Evolutionary conservation across 1,140 invertebrate species (phyloP), one percentile per base, ranked within the genome.

Genomic region (Meloidogyne hapla): DNA sequence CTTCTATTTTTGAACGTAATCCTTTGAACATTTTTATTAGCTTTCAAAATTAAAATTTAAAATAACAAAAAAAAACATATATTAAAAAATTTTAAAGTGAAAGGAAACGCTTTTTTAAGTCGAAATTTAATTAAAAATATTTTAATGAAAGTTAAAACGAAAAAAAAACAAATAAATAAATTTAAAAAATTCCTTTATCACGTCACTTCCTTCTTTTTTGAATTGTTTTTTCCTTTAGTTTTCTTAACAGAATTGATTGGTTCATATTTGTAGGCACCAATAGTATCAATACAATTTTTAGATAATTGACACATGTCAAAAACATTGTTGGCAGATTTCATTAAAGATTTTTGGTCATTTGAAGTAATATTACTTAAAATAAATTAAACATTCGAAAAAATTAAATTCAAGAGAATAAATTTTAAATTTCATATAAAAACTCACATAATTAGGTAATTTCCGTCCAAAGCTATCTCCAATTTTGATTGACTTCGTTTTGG

Each of bases 11-110:
- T 9, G 73, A 72, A 48, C 77, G 77, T 15, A 80, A 66, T 61
- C 79, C 79, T 74, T 80, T 80, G 69, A 80, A 80, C 79, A 80
- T 80, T 23, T 13, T 18, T 81, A 12, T 26, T 75, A 21, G 69
- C 21, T 70, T 74, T 33, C 68, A 45, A 65, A 26, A 71, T 21
- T 71, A 65, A 40, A 56, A 80, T 26, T 13, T 9, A 42, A 61
- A 77, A n/a, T 77, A 42, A 10, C 8, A 74, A 73, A 69, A 18
- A 26, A 42, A 45, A 74, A 33, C 9, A 77, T 18, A 42, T 23
- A n/a, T n/a, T n/a, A n/a, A n/a, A n/a, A n/a, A n/a, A n/a, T n/a
- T n/a, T n/a, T n/a, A 76, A 74, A 12, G 5, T 3, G 10, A 23
- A 42, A 26, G 6, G 15, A 1, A 56, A 56, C 48, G 45, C 13